Percentiles rank a stretch among this genome's conserved stretches.
Evolutionary conservation across 1,140 invertebrate species (phyloP).

Genomic region (Drosophila hydei): DNA sequence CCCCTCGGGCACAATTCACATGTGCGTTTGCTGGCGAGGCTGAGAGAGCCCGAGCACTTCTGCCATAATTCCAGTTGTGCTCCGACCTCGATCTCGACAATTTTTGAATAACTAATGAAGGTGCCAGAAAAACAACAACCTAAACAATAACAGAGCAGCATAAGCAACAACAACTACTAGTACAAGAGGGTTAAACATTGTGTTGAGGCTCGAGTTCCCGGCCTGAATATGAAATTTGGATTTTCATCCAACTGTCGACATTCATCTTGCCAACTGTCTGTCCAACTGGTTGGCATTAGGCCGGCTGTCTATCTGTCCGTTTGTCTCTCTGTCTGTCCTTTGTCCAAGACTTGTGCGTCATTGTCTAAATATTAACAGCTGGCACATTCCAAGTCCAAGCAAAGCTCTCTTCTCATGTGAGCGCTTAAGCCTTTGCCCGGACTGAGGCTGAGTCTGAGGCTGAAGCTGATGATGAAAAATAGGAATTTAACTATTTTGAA

Average conservation of each 20-base stretch:
- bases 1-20: constrained; percentile 42
- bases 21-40: constrained; percentile 41
- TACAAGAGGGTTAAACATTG: constrained; percentile 22
- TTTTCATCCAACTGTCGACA: constrained; percentile 75
- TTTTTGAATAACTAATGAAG: constrained; percentile 82
- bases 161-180: constrained; percentile 6
- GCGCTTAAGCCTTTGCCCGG: constrained; percentile 53
- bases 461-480: constrained; percentile 65
- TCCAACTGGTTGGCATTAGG: constrained; percentile 65
- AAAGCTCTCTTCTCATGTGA: constrained; percentile 46
- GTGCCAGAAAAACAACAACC: constrained; percentile 61
- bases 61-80: constrained; percentile 71
- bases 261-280: constrained; percentile 78
- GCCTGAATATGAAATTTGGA: constrained; percentile 79
- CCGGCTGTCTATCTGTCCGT: constrained; percentile 22
- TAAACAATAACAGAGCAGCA: constrained; percentile 59
- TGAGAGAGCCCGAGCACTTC: constrained; percentile 57
- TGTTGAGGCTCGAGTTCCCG: constrained; percentile 48
- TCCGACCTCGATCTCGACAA: constrained; percentile 55
- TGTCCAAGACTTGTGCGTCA: constrained; percentile 74
- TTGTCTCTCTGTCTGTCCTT: constrained; percentile 23
- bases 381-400: constrained; percentile 58
- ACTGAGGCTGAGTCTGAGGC: neutral
- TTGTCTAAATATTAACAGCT: constrained; percentile 82
- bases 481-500: constrained; percentile 73